phyloP scores from a whole-genome alignment of 2,797 vertebrate genomes.

The Premnoplex brunnescens region DNA sequence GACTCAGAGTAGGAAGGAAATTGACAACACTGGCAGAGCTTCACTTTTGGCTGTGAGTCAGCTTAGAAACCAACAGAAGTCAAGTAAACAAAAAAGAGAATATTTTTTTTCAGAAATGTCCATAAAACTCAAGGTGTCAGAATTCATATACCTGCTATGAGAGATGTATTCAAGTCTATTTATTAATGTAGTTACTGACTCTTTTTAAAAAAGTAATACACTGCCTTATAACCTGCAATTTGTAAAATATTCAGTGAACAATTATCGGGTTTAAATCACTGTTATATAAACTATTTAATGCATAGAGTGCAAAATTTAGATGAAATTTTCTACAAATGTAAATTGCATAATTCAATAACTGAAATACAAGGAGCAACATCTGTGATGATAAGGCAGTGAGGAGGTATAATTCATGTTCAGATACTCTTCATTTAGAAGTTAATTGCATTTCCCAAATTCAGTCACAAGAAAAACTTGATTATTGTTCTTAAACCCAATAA shows the following conservation, averaged over 20 bases:
- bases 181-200: neutral
- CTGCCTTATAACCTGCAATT: neutral
- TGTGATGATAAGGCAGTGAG: neutral
- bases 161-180: neutral
- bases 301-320: neutral
- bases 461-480: neutral
- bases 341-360: neutral
- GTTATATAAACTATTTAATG: neutral
- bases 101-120: neutral
- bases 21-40: neutral
- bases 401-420: neutral
- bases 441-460: neutral
- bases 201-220: neutral
- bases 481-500: neutral
- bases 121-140: neutral
- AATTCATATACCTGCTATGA: neutral
- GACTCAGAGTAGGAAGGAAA: neutral
- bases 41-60: neutral
- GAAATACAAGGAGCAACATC: neutral
- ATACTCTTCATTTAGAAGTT: neutral
- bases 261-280: neutral
- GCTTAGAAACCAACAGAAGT: neutral
- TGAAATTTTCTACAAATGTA: neutral
- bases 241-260: neutral
- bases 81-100: neutral